Evolutionary conservation across 2,113 vertebrate genomes (phyloP).

Genomic region (Delphinus delphis): DNA sequence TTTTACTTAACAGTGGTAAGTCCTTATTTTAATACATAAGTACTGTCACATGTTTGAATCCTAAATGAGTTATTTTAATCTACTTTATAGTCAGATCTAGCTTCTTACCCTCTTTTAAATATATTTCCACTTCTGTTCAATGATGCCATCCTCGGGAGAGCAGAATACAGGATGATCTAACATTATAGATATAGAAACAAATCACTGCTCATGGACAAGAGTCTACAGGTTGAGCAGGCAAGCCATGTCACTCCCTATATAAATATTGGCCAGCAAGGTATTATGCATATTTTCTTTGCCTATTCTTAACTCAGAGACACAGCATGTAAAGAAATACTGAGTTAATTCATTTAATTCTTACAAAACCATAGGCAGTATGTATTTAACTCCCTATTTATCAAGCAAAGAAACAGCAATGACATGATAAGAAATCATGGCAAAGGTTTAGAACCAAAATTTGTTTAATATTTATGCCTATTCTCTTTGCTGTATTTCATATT

Average conservation of each 20-base stretch:
- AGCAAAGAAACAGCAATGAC: neutral
- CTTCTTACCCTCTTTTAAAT: neutral
- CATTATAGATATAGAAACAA: neutral
- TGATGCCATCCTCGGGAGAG: neutral
- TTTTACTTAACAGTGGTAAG: neutral
- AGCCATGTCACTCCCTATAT: neutral
- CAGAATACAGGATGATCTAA: neutral
- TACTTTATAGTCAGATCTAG: neutral
- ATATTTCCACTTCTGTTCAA: neutral
- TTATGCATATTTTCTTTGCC: neutral
- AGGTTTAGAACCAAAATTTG: neutral
- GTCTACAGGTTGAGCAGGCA: neutral
- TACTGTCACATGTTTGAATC: neutral
- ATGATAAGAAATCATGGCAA: neutral
- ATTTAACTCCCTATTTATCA: neutral
- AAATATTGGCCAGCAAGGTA: neutral
- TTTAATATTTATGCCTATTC: neutral
- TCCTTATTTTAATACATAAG: neutral
- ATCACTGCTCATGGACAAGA: neutral
- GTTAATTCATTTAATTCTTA: neutral
- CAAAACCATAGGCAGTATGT: neutral
- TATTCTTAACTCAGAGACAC: neutral
- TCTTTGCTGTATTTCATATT: neutral
- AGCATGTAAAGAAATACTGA: neutral
- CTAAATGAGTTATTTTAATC: neutral